A percentile compares a stretch with the other conserved stretches of the same genome.
Evolutionary conservation across 2,113 vertebrate genomes (phyloP).

Genomic region (Pao palembangensis): DNA sequence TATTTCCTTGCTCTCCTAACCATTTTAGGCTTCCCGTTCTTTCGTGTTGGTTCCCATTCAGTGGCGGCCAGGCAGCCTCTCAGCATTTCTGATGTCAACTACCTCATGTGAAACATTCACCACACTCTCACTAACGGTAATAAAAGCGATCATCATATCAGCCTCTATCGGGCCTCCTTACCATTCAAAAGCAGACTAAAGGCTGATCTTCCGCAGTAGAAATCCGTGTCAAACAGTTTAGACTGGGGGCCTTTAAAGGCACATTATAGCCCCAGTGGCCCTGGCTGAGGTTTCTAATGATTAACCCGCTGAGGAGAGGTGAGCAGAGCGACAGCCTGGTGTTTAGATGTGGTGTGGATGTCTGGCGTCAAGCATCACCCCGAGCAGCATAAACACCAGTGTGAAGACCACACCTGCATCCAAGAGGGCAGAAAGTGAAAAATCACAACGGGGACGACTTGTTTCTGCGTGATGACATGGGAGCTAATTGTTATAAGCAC

Average conservation of each 20-base stretch:
- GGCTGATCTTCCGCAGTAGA: not conserved
- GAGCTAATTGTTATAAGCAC: slow-evolving; percentile 67
- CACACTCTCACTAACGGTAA: too few species aligned
- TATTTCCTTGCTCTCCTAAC: slow-evolving; percentile 17
- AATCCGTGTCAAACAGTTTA: not conserved
- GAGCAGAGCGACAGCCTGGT: slow-evolving; percentile 47
- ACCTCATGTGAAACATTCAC: too few species aligned
- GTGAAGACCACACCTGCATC: slow-evolving; percentile 68
- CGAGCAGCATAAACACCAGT: slow-evolving; percentile 66
- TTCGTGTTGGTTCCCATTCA: slow-evolving; percentile 4
- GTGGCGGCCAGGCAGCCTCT: not conserved
- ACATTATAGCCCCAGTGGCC: slow-evolving; percentile 40
- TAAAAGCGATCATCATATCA: too few species aligned
- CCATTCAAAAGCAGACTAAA: slow-evolving; percentile 10
- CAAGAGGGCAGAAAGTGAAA: slow-evolving; percentile 52
- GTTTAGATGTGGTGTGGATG: slow-evolving; percentile 74
- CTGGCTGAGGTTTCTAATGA: slow-evolving; percentile 55
- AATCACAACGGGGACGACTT: slow-evolving; percentile 42
- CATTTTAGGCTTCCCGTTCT: slow-evolving; percentile 32
- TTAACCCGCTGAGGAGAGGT: slow-evolving; percentile 60
- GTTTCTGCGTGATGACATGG: slow-evolving; percentile 45
- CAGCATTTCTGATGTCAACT: not conserved
- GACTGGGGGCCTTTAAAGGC: slow-evolving; percentile 37
- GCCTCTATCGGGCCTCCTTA: too few species aligned
- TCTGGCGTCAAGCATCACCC: slow-evolving; percentile 75